A percentile compares a stretch with the other conserved stretches of the same genome.
Conservation (phyloP, 2,888 invertebrate species). For the Melipona bicolor region DNA sequence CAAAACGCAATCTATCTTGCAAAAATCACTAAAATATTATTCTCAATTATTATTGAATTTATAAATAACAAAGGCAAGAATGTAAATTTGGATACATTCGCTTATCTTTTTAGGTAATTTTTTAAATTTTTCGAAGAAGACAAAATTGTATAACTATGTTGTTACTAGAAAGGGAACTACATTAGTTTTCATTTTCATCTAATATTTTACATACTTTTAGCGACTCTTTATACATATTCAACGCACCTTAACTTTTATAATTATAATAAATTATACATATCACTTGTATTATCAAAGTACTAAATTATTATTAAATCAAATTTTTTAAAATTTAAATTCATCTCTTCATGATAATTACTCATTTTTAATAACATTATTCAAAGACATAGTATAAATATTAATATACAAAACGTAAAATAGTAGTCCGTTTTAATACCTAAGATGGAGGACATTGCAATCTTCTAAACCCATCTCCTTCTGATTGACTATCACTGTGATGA, state of each 20-base stretch:
- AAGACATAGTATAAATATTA: constrained; percentile 25
- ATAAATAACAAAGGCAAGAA: not conserved
- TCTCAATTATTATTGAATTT: constrained; percentile 15
- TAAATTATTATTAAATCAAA: constrained; percentile 25
- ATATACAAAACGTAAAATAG: constrained; percentile 13
- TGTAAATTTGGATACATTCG: not conserved
- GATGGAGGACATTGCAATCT: constrained; percentile 69
- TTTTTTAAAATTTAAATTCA: constrained; percentile 17
- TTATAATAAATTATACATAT: constrained; percentile 25
- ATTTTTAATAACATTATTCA: constrained; percentile 21
- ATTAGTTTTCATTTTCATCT: constrained; percentile 25
- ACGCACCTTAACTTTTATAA: constrained; percentile 21
- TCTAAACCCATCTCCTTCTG: constrained; percentile 27
- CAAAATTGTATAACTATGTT: constrained; percentile 1
- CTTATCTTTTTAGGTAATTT: constrained; percentile 1
- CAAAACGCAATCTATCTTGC: not conserved
- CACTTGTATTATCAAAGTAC: constrained; percentile 18
- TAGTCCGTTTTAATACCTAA: constrained; percentile 46
- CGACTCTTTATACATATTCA: constrained; percentile 48
- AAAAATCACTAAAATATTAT: constrained; percentile 6
- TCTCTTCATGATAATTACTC: constrained; percentile 21
- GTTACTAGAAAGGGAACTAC: constrained; percentile 27
- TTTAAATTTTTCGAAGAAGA: not conserved
- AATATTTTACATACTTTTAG: constrained; percentile 49
- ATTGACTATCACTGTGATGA: constrained; percentile 41